Evolutionary conservation across 2,888 invertebrate genomes (phyloP), one percentile per base, ranked within the genome.

Genomic region (Volucella bombylans): DNA sequence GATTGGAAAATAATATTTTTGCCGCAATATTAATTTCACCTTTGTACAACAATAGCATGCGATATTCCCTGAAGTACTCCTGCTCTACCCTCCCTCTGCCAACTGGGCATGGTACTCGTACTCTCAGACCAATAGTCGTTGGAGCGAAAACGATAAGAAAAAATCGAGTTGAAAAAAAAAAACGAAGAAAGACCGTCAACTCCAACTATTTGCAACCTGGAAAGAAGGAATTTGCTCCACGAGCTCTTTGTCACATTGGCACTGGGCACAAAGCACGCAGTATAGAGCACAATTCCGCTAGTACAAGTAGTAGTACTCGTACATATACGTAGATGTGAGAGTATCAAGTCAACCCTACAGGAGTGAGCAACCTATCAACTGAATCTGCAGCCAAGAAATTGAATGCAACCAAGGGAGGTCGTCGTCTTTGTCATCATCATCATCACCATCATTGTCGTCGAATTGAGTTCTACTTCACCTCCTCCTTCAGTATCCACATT

Each of bases 21-120:
- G 87, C 78, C 81, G 87, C 78, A 86, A 87, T 87, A 87, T 87
- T 87, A 87, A 87, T 87, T 87, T 87, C 87, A 87, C 82, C 81
- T 85, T 76, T 62, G 71, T 69, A 72, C 82, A 77, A 77, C 71
- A 81, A 81, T 72, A 81, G 68, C 76, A 76, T 74, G 71, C 69
- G 74, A 83, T 74, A 68, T 59, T 57, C 65, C 52, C 49, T 43
- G 8, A 12, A 23, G 14, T 79, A 47, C 59, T 52, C n/a, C 52
- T 52, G 50, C 45, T 10, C 10, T 43, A 9, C 9, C 39, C 14
- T 10, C 31, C 50, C 38, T 43, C 69, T 15, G 18, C 41, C 54
- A 41, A 9, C n/a, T 10, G 1, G 39, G 59, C 65, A 65, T n/a
- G 64, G 31, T 31, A 31, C 31, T 31, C 31, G 31, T 31, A 31